Evolutionary conservation across 2,113 vertebrate genomes (phyloP).

Genomic region (Pachypanchax playfairii): DNA sequence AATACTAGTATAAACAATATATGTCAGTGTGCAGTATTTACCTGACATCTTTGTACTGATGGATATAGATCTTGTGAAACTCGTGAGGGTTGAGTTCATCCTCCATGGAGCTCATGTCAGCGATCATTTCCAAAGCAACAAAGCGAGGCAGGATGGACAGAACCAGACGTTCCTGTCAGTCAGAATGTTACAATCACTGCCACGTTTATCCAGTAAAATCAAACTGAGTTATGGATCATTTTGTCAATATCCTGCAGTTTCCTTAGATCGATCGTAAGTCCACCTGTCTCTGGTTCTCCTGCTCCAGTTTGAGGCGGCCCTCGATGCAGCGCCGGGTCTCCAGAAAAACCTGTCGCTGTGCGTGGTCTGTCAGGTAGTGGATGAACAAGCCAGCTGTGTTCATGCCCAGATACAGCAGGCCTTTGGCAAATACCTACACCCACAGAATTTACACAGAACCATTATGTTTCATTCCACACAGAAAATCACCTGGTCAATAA

Average conservation of each 20-base stretch:
- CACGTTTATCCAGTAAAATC: too few relatives aligned
- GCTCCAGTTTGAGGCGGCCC: slow-evolving; percentile 90
- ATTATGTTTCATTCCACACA: background rate
- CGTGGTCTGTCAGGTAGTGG: slow-evolving; percentile 92
- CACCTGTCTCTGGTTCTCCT: slow-evolving; percentile 97
- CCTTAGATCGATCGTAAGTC: too few relatives aligned
- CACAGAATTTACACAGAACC: background rate
- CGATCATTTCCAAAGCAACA: slow-evolving; percentile 83
- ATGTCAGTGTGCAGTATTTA: slow-evolving; percentile 32
- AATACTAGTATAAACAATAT: background rate
- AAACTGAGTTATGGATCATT: too few relatives aligned
- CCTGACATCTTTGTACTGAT: slow-evolving; percentile 82
- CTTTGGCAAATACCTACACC: slow-evolving; percentile 87
- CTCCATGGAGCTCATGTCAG: slow-evolving; percentile 75
- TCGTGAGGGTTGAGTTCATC: slow-evolving; percentile 75
- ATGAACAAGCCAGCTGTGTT: slow-evolving; percentile 96
- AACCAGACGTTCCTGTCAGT: slow-evolving; percentile 75
- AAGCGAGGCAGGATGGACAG: slow-evolving; percentile 79
- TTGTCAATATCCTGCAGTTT: too few relatives aligned
- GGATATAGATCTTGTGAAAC: slow-evolving; percentile 82
- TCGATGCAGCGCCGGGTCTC: slow-evolving; percentile 94
- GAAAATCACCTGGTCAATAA: background rate
- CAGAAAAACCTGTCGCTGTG: slow-evolving; percentile 94
- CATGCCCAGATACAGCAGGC: slow-evolving; percentile 92
- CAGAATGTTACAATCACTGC: background rate